These are phyloP conservation scores for Sanderia malayensis DNA, from an alignment of 30 jellyfish, hydroid and myxozoan genomes.

Conservation along the genomic window DNA sequence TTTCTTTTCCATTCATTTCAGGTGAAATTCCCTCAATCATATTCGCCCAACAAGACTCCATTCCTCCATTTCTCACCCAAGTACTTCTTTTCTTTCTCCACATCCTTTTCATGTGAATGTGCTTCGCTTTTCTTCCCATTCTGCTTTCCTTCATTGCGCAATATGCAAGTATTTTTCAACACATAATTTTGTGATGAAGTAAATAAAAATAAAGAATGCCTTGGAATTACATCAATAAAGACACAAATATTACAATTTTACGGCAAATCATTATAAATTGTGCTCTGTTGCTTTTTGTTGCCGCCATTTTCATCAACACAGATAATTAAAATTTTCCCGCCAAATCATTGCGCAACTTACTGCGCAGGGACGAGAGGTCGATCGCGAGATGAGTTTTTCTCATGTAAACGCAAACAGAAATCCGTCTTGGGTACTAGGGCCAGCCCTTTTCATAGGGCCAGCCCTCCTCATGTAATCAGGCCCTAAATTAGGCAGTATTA, in stretches of 20 bases:
- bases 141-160: background rate
- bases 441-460: background rate
- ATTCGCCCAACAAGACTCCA: background rate
- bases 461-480: background rate
- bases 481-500: too few species aligned
- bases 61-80: background rate
- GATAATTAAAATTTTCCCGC: background rate
- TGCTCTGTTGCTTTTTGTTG: too few species aligned
- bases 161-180: slow-evolving; percentile 5
- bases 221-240: slow-evolving; percentile 2
- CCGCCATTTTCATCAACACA: background rate
- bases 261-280: too few species aligned
- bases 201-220: slow-evolving; percentile 3
- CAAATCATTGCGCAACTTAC: background rate
- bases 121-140: background rate
- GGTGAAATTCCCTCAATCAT: background rate
- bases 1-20: background rate
- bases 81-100: background rate
- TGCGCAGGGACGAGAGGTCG: background rate
- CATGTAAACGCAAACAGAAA: background rate
- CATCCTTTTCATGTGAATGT: background rate
- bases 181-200: slow-evolving; percentile 10
- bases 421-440: background rate
- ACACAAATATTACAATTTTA: too few species aligned
- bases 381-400: background rate